phyloP scores from a whole-genome alignment of 2,797 vertebrate genomes.

The Silurus aristotelis region DNA sequence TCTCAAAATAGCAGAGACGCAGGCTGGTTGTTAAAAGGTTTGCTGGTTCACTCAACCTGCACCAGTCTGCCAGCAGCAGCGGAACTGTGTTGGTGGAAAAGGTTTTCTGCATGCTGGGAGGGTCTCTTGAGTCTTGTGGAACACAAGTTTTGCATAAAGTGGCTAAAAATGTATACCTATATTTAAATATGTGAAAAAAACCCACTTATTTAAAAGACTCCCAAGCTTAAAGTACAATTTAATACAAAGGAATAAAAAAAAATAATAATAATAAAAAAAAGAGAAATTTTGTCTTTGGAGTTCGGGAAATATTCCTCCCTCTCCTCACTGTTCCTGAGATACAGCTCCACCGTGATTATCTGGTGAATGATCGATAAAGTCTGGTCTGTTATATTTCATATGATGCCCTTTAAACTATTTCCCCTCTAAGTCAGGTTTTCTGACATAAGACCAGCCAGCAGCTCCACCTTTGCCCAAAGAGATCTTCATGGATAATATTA shows the following conservation, averaged over 20 bases:
- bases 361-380: neutral
- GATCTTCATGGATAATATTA: neutral
- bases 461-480: neutral
- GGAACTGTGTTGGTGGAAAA: constrained; percentile 13
- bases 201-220: neutral
- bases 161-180: neutral
- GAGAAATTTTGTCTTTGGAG: neutral
- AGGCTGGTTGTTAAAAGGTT: constrained; percentile 5
- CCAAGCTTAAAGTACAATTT: neutral
- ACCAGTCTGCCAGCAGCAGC: neutral
- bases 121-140: neutral
- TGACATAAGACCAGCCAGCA: neutral
- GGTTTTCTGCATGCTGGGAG: neutral
- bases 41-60: neutral
- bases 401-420: neutral
- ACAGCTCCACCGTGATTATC: neutral
- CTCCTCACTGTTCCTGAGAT: neutral
- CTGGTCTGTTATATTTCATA: neutral
- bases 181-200: neutral
- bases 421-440: neutral
- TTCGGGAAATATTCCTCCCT: neutral
- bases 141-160: constrained; percentile 1
- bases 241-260: neutral
- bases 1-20: constrained; percentile 2
- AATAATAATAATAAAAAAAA: no score